phyloP scores from a whole-genome alignment of 2,888 invertebrate genomes.

The Panorpa germanica region DNA sequence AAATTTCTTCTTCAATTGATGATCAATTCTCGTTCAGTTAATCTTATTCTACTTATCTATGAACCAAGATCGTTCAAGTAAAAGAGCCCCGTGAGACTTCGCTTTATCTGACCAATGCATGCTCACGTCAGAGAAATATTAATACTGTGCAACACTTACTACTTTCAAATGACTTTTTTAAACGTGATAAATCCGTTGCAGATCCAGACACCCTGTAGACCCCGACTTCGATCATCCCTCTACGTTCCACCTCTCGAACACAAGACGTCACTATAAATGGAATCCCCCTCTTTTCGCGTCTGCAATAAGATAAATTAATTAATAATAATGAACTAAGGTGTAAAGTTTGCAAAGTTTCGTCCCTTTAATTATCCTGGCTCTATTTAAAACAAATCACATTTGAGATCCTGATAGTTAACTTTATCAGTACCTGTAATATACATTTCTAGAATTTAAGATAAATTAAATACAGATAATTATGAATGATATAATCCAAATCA shows the following conservation, averaged over 20 bases:
- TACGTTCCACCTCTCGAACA: constrained; percentile 77
- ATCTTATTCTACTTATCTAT: too few relatives aligned
- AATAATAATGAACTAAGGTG: constrained; percentile 1
- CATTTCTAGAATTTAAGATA: too few relatives aligned
- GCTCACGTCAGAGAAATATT: background rate
- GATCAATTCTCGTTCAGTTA: too few relatives aligned
- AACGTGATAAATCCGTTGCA: constrained; percentile 71
- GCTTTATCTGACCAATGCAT: background rate
- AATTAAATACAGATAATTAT: too few relatives aligned
- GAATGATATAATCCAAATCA: too few relatives aligned
- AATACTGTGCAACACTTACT: constrained; percentile 36
- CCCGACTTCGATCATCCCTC: constrained; percentile 82
- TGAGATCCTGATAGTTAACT: too few relatives aligned
- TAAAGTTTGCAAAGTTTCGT: too few relatives aligned
- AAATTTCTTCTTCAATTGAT: too few relatives aligned
- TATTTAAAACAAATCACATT: too few relatives aligned
- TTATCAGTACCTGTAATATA: too few relatives aligned
- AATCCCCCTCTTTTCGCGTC: constrained; percentile 63
- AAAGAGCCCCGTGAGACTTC: background rate
- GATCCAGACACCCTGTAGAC: constrained; percentile 88
- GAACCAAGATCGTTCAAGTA: background rate
- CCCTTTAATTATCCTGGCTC: too few relatives aligned
- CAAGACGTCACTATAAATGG: constrained; percentile 85
- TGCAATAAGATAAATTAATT: constrained; percentile 19
- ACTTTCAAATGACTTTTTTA: constrained; percentile 86